Conservation (phyloP, 2,113 vertebrate species). For the Lepus europaeus region DNA sequence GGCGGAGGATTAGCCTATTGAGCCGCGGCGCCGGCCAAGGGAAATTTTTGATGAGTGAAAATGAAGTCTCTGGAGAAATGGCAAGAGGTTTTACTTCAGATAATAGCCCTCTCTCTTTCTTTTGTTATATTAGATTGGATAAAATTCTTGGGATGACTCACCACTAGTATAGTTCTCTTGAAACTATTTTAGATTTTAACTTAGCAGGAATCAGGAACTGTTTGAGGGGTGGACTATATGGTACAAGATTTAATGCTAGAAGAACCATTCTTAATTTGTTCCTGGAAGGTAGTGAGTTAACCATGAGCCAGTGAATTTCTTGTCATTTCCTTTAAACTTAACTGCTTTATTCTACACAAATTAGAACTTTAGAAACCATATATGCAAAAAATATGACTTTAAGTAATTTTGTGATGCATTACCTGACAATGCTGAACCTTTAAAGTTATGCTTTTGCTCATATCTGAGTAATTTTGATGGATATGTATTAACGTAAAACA, state of each 20-base stretch:
- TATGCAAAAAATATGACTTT: conserved; percentile 56
- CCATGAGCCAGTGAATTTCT: conserved; percentile 57
- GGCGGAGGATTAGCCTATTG: too few relatives aligned
- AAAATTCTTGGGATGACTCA: conserved; percentile 9
- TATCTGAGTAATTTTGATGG: conserved; percentile 79
- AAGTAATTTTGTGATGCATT: conserved; percentile 39
- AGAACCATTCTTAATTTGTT: conserved; percentile 54
- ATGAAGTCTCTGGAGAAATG: conserved; percentile 34
- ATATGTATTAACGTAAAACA: conserved; percentile 58
- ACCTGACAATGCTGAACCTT: conserved; percentile 66
- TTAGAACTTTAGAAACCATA: conserved; percentile 77
- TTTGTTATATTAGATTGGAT: background rate
- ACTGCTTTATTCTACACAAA: conserved; percentile 69
- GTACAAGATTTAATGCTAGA: conserved; percentile 21
- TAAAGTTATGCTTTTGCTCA: conserved; percentile 83
- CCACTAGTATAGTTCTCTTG: background rate
- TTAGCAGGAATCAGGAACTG: conserved; percentile 52
- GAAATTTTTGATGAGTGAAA: conserved; percentile 15
- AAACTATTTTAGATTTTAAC: background rate
- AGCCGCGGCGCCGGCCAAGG: too few relatives aligned
- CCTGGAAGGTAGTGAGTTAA: conserved; percentile 31
- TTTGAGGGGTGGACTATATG: background rate
- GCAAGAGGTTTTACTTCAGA: background rate
- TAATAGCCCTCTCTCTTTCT: background rate
- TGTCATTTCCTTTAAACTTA: conserved; percentile 60